Evolutionary conservation across 2,888 invertebrate species (phyloP).

Genomic region (Hirtodrosophila confusa): DNA sequence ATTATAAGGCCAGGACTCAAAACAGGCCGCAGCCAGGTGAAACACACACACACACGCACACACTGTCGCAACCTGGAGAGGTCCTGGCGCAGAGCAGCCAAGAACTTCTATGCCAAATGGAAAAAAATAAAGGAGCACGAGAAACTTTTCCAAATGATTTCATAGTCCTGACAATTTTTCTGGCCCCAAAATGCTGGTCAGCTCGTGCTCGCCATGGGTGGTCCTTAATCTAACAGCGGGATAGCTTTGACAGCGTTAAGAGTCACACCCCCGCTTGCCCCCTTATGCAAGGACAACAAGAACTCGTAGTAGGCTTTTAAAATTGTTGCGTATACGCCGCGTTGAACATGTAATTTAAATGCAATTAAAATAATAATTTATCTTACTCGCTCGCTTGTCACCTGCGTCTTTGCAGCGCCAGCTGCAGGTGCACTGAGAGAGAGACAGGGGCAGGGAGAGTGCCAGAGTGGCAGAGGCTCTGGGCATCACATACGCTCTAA

Average conservation of each 20-base stretch:
- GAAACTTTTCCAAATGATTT: constrained; percentile 40
- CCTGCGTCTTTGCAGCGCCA: constrained; percentile 23
- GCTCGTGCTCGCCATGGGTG: constrained; percentile 35
- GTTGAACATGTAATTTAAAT: constrained; percentile 74
- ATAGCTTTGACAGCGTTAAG: constrained; percentile 38
- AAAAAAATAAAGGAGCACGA: constrained; percentile 15
- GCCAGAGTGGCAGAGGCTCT: neutral
- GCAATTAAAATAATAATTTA: constrained; percentile 80
- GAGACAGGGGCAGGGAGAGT: constrained; percentile 5
- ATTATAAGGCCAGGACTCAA: constrained; percentile 57
- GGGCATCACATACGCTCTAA: constrained; percentile 51
- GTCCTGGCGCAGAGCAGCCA: constrained; percentile 8
- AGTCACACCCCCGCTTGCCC: neutral
- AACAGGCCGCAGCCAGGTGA: constrained; percentile 36
- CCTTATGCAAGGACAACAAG: neutral
- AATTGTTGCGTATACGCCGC: constrained; percentile 61
- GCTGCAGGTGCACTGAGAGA: constrained; percentile 8
- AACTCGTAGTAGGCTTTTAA: constrained; percentile 45
- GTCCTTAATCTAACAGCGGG: constrained; percentile 67
- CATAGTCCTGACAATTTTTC: constrained; percentile 15
- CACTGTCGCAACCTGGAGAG: neutral
- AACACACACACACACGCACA: constrained; percentile 3
- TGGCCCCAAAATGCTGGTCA: constrained; percentile 48
- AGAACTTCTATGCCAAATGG: constrained; percentile 2
- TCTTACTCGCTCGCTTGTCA: constrained; percentile 72